Base-by-base conservation (phyloP, 2,113 vertebrate genomes). In the Cyphomyrus plagiostoma region DNA sequence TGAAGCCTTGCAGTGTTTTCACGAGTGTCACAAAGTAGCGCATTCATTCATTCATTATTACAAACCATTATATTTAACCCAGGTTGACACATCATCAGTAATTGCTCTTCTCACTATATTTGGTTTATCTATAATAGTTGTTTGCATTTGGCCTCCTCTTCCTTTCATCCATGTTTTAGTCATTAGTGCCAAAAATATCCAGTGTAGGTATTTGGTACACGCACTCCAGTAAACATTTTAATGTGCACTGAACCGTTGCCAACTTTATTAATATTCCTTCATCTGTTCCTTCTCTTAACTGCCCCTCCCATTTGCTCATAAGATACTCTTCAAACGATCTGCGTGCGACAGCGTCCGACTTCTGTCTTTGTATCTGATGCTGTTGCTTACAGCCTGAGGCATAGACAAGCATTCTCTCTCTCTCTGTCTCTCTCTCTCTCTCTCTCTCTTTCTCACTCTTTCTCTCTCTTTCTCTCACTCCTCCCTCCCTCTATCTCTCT, bases 351-450 rank as follows among this genome's bases (percentile, higher is more conserved):
- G 6, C 45, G 11, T 3, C 4, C 17, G 19, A 10, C 91, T 89
- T 70, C 70, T 53, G 30, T 77, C 15, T 89, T 87, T 30, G 49
- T 91, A 89, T 92, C 52, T 91, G 89, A 26, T 17, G 17, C 66
- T 53, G 21, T 58, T 3, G 30, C 49, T 80, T 46, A 39, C 39
- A 52, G 48, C 49, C 58, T 53, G 58, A 15, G 26, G 39, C 49
- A 3, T 19, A 62, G 50, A 62, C 39, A 62, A 35, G 21, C 50
- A 84, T 30, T n/a, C 50, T 4, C 19, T 3, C 2, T 15, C 52
- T 1, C 50, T 4, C 13, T 52, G 13, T 52, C 39, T 3, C 21
- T 58, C 87, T 26, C 58, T 49, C 23, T 9, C 46, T 84, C 50
- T 52, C 50, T 52, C 13, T 17, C 3, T 52, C 50, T 15, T 26